Evolutionary conservation across 2,888 invertebrate genomes (phyloP).

Genomic region (Apomyelois bistriatella): DNA sequence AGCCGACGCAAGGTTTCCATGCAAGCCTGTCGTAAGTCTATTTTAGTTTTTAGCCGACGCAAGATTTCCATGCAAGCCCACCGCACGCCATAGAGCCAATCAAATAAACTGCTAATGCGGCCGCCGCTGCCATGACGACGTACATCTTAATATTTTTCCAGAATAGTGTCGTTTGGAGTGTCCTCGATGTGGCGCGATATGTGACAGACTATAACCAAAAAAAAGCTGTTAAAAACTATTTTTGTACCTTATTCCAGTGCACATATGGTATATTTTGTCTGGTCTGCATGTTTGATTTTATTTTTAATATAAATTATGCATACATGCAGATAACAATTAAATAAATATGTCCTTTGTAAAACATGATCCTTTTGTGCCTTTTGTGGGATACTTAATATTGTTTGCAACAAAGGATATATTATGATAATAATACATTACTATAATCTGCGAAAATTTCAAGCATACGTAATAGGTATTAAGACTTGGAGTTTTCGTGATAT

Average conservation of each 20-base stretch:
- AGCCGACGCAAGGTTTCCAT: slow-evolving; percentile 85
- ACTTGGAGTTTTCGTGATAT: no score
- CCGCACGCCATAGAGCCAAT: slow-evolving; percentile 94
- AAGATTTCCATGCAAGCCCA: slow-evolving; percentile 88
- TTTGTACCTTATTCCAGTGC: not conserved
- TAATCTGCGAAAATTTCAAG: no score
- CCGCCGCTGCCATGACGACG: slow-evolving; percentile 82
- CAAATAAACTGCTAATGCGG: slow-evolving; percentile 88
- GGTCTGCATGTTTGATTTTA: no score
- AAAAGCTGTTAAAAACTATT: not conserved
- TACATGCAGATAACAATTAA: no score
- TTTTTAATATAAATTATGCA: no score
- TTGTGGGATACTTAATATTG: no score
- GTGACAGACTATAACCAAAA: slow-evolving; percentile 87
- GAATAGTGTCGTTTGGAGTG: slow-evolving; percentile 91
- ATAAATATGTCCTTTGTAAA: no score
- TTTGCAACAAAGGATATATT: no score
- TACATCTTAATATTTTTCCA: slow-evolving; percentile 97
- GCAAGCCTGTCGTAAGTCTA: slow-evolving; percentile 90
- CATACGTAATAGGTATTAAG: no score
- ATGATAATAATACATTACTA: no score
- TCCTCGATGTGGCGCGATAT: slow-evolving; percentile 92
- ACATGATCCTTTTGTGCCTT: no score
- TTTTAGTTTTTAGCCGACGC: slow-evolving; percentile 67
- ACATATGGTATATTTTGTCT: no score